phyloP scores from a whole-genome alignment of 2,888 invertebrate genomes.

The Melieria crassipennis region DNA sequence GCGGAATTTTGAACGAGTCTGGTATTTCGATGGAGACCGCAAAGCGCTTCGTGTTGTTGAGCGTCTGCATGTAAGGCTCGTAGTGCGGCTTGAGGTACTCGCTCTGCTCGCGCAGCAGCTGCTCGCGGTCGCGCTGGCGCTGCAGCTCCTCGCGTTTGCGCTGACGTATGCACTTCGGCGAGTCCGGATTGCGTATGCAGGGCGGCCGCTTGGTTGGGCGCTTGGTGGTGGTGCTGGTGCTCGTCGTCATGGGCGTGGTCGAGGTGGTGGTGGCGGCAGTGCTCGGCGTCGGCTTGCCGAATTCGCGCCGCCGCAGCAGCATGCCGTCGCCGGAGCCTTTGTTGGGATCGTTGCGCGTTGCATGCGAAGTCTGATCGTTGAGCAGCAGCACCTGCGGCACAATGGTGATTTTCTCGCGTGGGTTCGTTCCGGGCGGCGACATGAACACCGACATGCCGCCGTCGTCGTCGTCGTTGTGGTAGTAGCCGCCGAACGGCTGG shows the following conservation, averaged over 20 bases:
- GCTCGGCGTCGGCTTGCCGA: constrained; percentile 27
- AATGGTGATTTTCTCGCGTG: constrained; percentile 56
- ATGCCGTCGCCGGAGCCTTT: constrained; percentile 37
- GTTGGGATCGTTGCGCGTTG: constrained; percentile 43
- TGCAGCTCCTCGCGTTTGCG: constrained; percentile 61
- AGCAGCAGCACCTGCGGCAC: constrained; percentile 63
- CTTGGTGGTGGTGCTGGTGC: constrained; percentile 46
- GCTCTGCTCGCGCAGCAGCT: constrained; percentile 57
- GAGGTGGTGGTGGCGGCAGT: constrained; percentile 41
- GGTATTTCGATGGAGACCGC: constrained; percentile 63
- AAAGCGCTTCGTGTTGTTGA: constrained; percentile 61
- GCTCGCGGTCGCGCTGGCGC: constrained; percentile 59
- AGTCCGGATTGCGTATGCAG: constrained; percentile 60
- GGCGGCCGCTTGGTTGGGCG: constrained; percentile 60
- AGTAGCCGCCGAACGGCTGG: constrained; percentile 53
- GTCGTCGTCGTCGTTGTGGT: constrained; percentile 54
- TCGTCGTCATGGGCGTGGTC: constrained; percentile 39
- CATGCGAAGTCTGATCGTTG: constrained; percentile 56
- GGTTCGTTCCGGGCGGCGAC: constrained; percentile 44
- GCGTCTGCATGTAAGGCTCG: constrained; percentile 60
- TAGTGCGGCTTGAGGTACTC: constrained; percentile 56
- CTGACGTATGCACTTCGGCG: constrained; percentile 60
- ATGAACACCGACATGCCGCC: constrained; percentile 50
- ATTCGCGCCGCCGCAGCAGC: constrained; percentile 39
- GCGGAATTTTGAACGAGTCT: constrained; percentile 56